Evolutionary conservation across 2,797 vertebrate species (phyloP).

Genomic region (Buphagus erythrorhynchus): DNA sequence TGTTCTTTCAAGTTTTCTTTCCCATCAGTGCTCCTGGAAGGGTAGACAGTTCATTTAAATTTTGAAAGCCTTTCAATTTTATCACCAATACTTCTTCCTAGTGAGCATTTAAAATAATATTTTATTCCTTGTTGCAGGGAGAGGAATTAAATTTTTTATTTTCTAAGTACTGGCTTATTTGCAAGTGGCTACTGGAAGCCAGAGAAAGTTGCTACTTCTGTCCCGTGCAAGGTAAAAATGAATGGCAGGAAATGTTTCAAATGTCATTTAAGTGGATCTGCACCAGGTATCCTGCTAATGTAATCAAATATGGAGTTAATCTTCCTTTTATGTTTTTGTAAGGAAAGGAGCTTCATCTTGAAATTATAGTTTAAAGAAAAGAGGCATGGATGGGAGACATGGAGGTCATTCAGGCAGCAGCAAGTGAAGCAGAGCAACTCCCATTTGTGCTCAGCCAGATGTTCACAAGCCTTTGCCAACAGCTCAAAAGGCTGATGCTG

Average conservation of each 20-base stretch:
- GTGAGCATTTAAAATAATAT: background rate
- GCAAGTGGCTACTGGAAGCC: background rate
- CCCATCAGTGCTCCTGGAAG: background rate
- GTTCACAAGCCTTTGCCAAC: slow-evolving; percentile 51
- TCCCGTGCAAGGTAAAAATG: background rate
- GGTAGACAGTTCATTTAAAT: background rate
- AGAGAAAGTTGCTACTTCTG: background rate
- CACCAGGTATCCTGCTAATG: slow-evolving; percentile 33
- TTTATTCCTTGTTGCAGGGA: background rate
- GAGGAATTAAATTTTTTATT: background rate
- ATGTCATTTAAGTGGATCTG: slow-evolving; percentile 29
- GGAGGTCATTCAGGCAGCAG: slow-evolving; percentile 43
- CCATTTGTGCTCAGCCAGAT: slow-evolving; percentile 65
- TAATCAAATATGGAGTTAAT: slow-evolving; percentile 36
- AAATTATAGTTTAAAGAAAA: slow-evolving; percentile 41
- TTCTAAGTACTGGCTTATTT: background rate
- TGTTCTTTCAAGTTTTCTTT: background rate
- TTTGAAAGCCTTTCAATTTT: background rate
- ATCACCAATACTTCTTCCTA: background rate
- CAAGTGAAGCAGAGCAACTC: slow-evolving; percentile 58
- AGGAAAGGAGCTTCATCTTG: slow-evolving; percentile 48
- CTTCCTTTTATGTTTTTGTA: slow-evolving; percentile 38
- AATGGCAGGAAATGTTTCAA: slow-evolving; percentile 51
- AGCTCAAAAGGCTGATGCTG: slow-evolving; percentile 48
- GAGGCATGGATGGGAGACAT: background rate